These are phyloP conservation scores for Acropternis orthonyx DNA, from an alignment of 2,797 vertebrate species.

Conservation along the genomic window DNA sequence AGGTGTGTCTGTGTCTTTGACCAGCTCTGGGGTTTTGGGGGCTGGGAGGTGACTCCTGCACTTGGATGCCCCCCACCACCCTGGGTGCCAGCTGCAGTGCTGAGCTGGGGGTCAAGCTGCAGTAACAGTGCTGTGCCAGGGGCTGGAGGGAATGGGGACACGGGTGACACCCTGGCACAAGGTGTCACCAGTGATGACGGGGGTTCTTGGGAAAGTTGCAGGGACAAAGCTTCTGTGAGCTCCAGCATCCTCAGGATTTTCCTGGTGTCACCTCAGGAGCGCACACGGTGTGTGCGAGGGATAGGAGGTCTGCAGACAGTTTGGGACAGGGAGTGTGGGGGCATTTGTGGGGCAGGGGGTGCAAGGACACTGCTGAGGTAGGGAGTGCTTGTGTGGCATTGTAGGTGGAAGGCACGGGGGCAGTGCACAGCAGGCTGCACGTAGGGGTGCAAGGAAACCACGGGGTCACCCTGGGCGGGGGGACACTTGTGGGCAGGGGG, in stretches of 20 bases:
- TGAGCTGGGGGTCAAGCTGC: background rate
- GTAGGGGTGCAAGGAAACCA: rapidly evolving
- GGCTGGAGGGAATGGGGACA: background rate
- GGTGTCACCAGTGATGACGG: rapidly evolving
- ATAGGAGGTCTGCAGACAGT: background rate
- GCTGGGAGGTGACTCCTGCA: background rate
- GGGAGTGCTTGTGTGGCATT: rapidly evolving
- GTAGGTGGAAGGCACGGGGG: rapidly evolving
- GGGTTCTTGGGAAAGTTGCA: background rate
- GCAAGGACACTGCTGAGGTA: background rate
- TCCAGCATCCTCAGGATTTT: background rate
- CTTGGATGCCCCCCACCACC: rapidly evolving
- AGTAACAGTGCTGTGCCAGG: background rate
- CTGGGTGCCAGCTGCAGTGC: rapidly evolving
- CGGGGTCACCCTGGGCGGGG: background rate
- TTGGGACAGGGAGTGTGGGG: background rate
- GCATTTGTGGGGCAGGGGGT: background rate
- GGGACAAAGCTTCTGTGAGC: background rate
- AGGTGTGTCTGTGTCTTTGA: background rate
- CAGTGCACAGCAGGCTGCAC: background rate
- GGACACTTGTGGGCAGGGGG: background rate
- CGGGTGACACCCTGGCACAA: background rate
- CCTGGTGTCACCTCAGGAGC: background rate
- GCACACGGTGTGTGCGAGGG: rapidly evolving
- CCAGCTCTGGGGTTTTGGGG: background rate